These are phyloP conservation scores for Acromyrmex heyeri DNA, from an alignment of 1,140 invertebrate genomes.

Conservation along the genomic window DNA sequence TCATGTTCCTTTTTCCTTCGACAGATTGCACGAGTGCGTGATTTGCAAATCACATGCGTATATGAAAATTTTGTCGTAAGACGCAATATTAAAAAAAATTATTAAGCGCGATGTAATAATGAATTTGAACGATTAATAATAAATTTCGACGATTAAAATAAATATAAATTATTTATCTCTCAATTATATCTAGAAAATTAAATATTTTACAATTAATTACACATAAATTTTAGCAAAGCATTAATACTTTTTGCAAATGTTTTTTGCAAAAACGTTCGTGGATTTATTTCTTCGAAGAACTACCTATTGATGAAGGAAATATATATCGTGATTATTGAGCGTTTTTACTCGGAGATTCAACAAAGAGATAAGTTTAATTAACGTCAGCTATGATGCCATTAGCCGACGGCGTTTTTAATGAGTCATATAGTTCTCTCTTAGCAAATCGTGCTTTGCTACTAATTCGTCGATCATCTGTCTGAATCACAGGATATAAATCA, in stretches of 20 bases:
- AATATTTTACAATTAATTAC: not conserved
- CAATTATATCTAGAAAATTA: not conserved
- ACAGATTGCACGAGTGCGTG: not conserved
- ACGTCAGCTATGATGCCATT: constrained; percentile 15
- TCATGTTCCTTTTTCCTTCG: not conserved
- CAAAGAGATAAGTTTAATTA: constrained; percentile 65
- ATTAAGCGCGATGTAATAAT: not conserved
- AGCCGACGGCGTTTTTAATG: not conserved
- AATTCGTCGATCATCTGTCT: constrained; percentile 17
- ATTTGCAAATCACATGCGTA: not conserved
- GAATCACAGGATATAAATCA: not conserved
- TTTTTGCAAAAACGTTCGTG: not conserved
- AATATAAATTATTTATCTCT: not conserved
- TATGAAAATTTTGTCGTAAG: not conserved
- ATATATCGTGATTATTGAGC: not conserved
- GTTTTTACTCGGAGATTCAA: not conserved
- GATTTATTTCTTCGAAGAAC: not conserved
- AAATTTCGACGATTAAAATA: not conserved
- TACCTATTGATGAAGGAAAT: not conserved
- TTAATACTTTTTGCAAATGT: not conserved
- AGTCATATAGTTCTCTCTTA: constrained; percentile 34
- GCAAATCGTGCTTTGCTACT: not conserved
- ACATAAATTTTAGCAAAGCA: not conserved
- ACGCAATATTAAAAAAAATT: not conserved
- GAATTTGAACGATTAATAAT: not conserved